Conservation (phyloP, 2,797 vertebrate genomes). For the Syngnathus acus region DNA sequence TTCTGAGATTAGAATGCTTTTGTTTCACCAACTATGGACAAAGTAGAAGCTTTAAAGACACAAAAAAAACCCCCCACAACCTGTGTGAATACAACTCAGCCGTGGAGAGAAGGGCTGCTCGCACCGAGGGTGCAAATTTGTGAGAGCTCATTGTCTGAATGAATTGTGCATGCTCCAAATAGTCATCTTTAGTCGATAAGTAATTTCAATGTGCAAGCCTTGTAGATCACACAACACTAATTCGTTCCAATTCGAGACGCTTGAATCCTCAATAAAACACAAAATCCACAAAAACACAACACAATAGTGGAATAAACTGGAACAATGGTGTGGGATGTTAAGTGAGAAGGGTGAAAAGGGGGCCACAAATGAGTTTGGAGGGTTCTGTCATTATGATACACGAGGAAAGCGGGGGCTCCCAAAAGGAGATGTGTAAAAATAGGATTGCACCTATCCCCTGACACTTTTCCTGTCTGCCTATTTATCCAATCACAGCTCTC, state of each 20-base stretch:
- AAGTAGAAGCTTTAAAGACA: constrained; percentile 59
- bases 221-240: constrained; percentile 23
- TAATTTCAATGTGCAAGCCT: constrained; percentile 32
- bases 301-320: constrained; percentile 5
- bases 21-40: constrained; percentile 60
- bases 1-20: neutral
- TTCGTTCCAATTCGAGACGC: constrained; percentile 24
- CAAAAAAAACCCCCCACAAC: neutral
- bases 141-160: constrained; percentile 26
- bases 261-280: constrained; percentile 15
- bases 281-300: constrained; percentile 3
- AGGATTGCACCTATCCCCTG: constrained; percentile 54
- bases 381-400: constrained; percentile 61
- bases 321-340: constrained; percentile 2
- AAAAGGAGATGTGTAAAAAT: constrained; percentile 63
- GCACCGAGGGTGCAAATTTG: constrained; percentile 13
- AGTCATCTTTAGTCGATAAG: constrained; percentile 56
- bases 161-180: constrained; percentile 36
- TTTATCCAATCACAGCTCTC: constrained; percentile 51
- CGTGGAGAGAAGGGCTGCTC: constrained; percentile 11
- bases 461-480: constrained; percentile 43
- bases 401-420: constrained; percentile 50
- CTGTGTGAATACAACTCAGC: neutral
- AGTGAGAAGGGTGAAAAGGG: constrained; percentile 4
- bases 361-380: constrained; percentile 42